Evolutionary conservation across 2,888 invertebrate species (phyloP).

Genomic region (Eupithecia exiguata): DNA sequence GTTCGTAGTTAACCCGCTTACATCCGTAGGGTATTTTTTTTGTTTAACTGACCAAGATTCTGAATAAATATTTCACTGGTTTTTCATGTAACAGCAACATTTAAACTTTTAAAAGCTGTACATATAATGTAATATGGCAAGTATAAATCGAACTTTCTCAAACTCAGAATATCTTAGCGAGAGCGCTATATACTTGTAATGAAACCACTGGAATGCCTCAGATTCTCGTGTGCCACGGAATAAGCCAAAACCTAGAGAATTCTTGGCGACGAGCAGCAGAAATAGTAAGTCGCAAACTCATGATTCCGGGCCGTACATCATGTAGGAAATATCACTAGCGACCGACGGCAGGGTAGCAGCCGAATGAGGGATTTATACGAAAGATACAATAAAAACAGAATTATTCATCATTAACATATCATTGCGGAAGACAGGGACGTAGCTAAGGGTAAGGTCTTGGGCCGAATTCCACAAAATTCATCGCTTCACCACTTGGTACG

Average conservation of each 20-base stretch:
- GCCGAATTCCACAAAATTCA: too few species aligned
- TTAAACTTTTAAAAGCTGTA: background rate
- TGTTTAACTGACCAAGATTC: too few species aligned
- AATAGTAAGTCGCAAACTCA: conserved; percentile 34
- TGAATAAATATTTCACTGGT: background rate
- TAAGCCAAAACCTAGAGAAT: conserved; percentile 5
- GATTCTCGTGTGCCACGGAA: conserved; percentile 9
- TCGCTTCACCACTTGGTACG: too few species aligned
- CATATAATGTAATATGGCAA: background rate
- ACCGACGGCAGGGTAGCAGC: conserved; percentile 16
- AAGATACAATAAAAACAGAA: conserved; percentile 37
- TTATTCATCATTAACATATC: conserved; percentile 40
- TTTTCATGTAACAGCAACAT: background rate
- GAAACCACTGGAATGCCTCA: background rate
- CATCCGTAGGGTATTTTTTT: too few species aligned
- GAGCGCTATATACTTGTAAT: background rate
- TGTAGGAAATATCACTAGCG: conserved; percentile 25
- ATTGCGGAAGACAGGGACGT: conserved; percentile 18
- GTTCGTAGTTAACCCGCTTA: too few species aligned
- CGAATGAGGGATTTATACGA: conserved; percentile 34
- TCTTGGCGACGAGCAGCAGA: conserved; percentile 25
- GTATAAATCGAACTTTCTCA: background rate
- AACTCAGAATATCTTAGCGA: background rate
- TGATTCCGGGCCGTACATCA: conserved; percentile 30
- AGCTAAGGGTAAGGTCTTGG: background rate